phyloP scores from a whole-genome alignment of 2,797 vertebrate genomes.

The Pagetopsis macropterus region DNA sequence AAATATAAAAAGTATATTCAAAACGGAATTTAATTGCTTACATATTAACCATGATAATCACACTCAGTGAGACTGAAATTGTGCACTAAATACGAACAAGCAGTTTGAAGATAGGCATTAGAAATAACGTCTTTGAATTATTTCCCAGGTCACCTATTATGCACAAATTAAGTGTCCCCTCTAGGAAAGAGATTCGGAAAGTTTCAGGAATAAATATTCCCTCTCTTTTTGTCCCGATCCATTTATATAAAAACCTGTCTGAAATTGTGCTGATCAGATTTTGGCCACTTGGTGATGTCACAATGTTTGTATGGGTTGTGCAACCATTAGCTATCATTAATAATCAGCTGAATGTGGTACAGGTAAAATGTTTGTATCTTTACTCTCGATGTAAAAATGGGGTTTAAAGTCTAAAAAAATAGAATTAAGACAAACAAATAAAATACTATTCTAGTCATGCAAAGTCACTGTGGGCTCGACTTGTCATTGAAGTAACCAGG shows the following conservation, averaged over 20 bases:
- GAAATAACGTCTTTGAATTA: neutral
- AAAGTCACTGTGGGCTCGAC: neutral
- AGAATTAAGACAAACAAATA: neutral
- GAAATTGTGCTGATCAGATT: too few species aligned
- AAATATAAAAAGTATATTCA: neutral
- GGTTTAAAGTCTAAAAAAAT: neutral
- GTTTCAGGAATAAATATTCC: too few species aligned
- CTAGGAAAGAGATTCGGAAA: too few species aligned
- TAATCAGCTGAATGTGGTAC: neutral
- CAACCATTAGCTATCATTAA: neutral
- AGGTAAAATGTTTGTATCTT: neutral
- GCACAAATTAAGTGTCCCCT: too few species aligned
- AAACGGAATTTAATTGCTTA: neutral
- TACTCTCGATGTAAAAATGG: neutral
- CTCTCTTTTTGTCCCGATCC: too few species aligned
- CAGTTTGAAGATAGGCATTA: neutral
- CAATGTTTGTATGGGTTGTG: too few species aligned
- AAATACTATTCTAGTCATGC: neutral
- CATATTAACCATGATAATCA: neutral
- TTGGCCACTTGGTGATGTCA: too few species aligned
- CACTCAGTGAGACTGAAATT: neutral
- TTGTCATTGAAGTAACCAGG: constrained; percentile 10
- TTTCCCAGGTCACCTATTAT: too few species aligned
- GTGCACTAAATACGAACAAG: neutral
- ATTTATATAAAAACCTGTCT: too few species aligned